These are phyloP conservation scores for Syncerus caffer DNA, from an alignment of 2,797 vertebrate genomes.

Conservation along the genomic window DNA sequence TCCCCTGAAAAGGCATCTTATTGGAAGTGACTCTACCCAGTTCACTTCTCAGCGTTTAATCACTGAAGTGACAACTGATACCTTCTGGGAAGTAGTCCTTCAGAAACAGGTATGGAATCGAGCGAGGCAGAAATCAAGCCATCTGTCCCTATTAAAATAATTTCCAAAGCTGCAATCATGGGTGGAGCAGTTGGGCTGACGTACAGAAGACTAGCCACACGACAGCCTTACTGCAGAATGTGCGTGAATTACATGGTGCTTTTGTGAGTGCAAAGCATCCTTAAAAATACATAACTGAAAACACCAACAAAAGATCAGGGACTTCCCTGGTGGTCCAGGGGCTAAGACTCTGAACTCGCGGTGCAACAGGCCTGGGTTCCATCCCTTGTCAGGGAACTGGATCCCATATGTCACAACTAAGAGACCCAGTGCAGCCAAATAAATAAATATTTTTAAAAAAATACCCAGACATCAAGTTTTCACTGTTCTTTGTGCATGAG, in stretches of 20 bases:
- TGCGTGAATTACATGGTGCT: neutral
- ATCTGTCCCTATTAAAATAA: neutral
- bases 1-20: slow-evolving; percentile 91
- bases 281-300: neutral
- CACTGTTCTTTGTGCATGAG: neutral
- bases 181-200: neutral
- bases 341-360: neutral
- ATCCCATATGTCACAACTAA: neutral
- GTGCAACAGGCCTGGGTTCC: neutral
- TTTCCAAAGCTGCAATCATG: neutral
- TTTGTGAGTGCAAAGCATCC: neutral
- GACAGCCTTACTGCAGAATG: neutral
- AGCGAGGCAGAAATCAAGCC: neutral
- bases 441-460: neutral
- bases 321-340: neutral
- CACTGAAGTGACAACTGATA: slow-evolving; percentile 90
- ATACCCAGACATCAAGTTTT: neutral
- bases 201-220: neutral
- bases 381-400: neutral
- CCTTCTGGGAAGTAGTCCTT: slow-evolving; percentile 88
- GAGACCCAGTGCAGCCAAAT: neutral
- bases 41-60: slow-evolving; percentile 81
- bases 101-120: slow-evolving; percentile 85
- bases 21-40: slow-evolving; percentile 81
- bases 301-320: neutral